Evolutionary conservation across 2,888 invertebrate species (phyloP).

Genomic region (Dasypogon diadema): DNA sequence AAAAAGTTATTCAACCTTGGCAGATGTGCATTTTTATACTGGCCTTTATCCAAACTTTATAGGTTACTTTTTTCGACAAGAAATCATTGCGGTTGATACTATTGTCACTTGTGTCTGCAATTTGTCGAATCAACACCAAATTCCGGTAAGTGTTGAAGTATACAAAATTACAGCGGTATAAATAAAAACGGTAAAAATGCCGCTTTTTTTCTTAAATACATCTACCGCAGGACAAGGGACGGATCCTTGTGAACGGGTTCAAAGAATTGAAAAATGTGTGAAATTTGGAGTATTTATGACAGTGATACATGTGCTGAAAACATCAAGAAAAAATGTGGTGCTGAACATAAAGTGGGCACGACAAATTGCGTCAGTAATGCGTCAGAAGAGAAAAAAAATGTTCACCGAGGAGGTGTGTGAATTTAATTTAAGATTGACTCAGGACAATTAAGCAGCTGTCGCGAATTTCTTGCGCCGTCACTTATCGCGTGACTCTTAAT

Average conservation of each 20-base stretch:
- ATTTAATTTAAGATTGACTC: neutral
- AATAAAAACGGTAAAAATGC: neutral
- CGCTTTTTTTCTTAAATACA: no score
- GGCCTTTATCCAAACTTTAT: neutral
- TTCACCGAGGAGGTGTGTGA: neutral
- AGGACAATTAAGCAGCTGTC: no score
- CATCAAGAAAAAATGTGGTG: no score
- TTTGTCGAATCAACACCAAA: neutral
- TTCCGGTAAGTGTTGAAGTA: neutral
- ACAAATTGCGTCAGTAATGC: no score
- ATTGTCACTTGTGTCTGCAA: neutral
- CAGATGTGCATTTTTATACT: neutral
- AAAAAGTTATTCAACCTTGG: slow-evolving; percentile 16
- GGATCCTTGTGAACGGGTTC: no score
- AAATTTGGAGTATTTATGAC: no score
- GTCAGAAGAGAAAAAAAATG: neutral
- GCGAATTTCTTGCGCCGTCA: no score
- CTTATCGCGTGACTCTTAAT: no score
- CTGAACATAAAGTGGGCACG: no score
- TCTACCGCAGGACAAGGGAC: no score
- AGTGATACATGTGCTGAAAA: no score
- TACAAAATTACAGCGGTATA: neutral
- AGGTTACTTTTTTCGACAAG: neutral
- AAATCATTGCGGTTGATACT: neutral
- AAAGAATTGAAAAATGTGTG: no score